Conservation (phyloP, 1,140 invertebrate species). For the Philaenus spumarius region DNA sequence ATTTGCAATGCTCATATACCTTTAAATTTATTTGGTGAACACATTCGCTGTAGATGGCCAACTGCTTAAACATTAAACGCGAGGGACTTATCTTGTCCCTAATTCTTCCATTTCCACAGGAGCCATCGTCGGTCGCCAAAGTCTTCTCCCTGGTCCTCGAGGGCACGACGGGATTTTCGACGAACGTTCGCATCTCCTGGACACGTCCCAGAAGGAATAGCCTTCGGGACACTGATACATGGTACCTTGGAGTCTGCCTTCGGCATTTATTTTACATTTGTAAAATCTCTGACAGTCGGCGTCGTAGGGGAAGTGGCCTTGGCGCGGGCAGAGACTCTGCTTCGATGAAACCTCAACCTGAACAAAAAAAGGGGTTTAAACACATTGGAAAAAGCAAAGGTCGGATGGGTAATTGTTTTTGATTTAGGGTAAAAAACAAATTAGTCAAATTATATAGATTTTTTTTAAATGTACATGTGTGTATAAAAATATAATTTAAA, state of each 20-base stretch:
- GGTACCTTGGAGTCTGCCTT: slow-evolving; percentile 51
- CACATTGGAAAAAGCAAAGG: no score
- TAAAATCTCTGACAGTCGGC: slow-evolving; percentile 59
- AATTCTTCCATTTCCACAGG: slow-evolving; percentile 22
- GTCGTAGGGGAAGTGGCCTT: slow-evolving; percentile 59
- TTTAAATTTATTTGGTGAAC: no score
- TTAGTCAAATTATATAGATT: no score
- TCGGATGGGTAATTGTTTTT: no score
- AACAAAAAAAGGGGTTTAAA: no score
- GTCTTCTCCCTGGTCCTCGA: slow-evolving; percentile 12
- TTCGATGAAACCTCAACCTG: slow-evolving; percentile 52
- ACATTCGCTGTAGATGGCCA: no score
- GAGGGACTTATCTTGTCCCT: not conserved
- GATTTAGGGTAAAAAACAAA: no score
- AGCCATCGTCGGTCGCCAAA: slow-evolving; percentile 18
- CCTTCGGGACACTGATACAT: slow-evolving; percentile 68
- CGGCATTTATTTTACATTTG: slow-evolving; percentile 54
- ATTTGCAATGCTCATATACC: no score
- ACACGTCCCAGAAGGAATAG: slow-evolving; percentile 68
- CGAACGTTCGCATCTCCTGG: slow-evolving; percentile 61
- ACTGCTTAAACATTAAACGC: no score
- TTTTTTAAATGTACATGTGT: no score
- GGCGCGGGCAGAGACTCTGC: slow-evolving; percentile 51
- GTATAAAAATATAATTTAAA: no score
- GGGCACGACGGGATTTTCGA: slow-evolving; percentile 51